Percentiles rank a stretch among this genome's conserved stretches.
Conservation (phyloP, 2,888 invertebrate species). For the Portevinia maculata region DNA sequence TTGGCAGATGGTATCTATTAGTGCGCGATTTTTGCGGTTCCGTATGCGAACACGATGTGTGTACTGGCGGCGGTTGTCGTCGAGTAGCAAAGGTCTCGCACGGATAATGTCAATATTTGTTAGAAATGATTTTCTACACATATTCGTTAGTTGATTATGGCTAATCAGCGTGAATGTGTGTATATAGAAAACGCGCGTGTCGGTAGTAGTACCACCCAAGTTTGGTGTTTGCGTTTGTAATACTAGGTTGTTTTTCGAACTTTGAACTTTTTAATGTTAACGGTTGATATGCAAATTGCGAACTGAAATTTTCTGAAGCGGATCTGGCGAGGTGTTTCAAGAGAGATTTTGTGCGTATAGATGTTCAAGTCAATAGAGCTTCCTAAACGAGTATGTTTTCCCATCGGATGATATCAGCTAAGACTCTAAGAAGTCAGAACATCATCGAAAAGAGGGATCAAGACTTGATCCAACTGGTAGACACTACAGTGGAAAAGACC, state of each 20-base stretch:
- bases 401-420: too few species aligned
- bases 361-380: neutral
- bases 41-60: slow-evolving; percentile 57
- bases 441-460: too few species aligned
- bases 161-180: slow-evolving; percentile 63
- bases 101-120: slow-evolving; percentile 74
- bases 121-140: slow-evolving; percentile 68
- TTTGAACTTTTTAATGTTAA: slow-evolving; percentile 67
- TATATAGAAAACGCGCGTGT: slow-evolving; percentile 15
- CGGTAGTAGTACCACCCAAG: slow-evolving; percentile 51
- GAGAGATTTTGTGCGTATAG: neutral
- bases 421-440: too few species aligned
- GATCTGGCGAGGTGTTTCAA: neutral
- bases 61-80: slow-evolving; percentile 6
- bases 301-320: neutral
- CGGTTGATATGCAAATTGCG: slow-evolving; percentile 54
- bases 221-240: slow-evolving; percentile 36
- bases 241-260: slow-evolving; percentile 41
- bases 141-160: slow-evolving; percentile 57
- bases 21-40: slow-evolving; percentile 51
- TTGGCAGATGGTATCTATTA: slow-evolving; percentile 67
- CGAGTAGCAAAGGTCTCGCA: slow-evolving; percentile 71
- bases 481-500: too few species aligned
- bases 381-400: too few species aligned
- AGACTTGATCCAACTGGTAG: too few species aligned